Evolutionary conservation across 2,888 invertebrate species (phyloP).

Genomic region (Bombylius discolor): DNA sequence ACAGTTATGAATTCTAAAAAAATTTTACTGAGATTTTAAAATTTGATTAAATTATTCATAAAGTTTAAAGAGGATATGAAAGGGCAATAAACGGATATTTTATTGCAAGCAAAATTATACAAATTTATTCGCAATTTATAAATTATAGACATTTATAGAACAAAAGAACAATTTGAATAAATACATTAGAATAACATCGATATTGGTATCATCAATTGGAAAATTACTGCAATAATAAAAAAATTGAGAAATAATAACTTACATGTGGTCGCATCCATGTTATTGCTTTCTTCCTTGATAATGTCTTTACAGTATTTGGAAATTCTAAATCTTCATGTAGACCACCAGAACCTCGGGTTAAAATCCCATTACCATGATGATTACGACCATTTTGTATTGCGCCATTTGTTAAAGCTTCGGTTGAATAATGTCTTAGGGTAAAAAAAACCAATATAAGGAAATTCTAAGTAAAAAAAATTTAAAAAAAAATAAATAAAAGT

Average conservation of each 20-base stretch:
- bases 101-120: too few species aligned
- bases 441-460: neutral
- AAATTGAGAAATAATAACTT: conserved; percentile 3
- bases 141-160: too few species aligned
- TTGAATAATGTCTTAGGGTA: conserved; percentile 9
- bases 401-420: conserved; percentile 11
- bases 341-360: conserved; percentile 15
- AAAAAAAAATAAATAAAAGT: neutral
- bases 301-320: conserved; percentile 14
- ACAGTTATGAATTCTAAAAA: too few species aligned
- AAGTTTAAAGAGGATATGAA: too few species aligned
- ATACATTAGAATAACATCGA: too few species aligned
- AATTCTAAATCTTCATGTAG: conserved; percentile 19
- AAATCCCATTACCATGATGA: conserved; percentile 10
- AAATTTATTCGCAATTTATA: too few species aligned
- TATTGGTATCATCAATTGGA: too few species aligned
- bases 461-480: neutral
- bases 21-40: too few species aligned
- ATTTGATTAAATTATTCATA: too few species aligned
- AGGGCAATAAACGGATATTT: too few species aligned
- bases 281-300: conserved; percentile 15
- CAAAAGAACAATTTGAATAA: too few species aligned
- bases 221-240: too few species aligned
- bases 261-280: conserved; percentile 20
- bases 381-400: conserved; percentile 9